Evolutionary conservation across 2,888 invertebrate genomes (phyloP).

Genomic region (Quadriops clusia): DNA sequence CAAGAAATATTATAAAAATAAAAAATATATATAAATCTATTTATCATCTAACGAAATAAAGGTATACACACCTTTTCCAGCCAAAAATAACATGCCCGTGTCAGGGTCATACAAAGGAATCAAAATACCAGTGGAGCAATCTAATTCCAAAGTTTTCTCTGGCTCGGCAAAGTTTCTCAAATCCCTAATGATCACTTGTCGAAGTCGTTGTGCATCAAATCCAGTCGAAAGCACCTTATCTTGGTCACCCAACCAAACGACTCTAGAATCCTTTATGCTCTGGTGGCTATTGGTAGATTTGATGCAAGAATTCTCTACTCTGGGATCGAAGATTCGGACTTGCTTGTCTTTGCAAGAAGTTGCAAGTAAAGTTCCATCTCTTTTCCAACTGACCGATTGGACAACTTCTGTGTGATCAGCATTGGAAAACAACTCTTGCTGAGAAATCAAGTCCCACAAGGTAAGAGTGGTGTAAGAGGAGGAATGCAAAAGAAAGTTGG

Average conservation of each 20-base stretch:
- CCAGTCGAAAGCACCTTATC: conserved; percentile 77
- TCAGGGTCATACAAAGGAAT: conserved; percentile 90
- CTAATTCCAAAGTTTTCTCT: conserved; percentile 67
- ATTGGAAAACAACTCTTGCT: conserved; percentile 68
- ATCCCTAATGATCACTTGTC: conserved; percentile 84
- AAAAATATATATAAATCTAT: background rate
- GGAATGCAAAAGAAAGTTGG: conserved; percentile 79
- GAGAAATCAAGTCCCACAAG: conserved; percentile 75
- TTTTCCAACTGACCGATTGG: conserved; percentile 83
- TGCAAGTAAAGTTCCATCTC: conserved; percentile 68
- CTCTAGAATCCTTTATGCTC: conserved; percentile 82
- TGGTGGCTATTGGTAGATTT: conserved; percentile 67
- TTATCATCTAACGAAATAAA: conserved; percentile 2
- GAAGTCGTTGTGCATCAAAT: conserved; percentile 76
- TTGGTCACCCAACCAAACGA: conserved; percentile 82
- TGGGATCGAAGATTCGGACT: conserved; percentile 75
- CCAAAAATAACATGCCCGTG: conserved; percentile 89
- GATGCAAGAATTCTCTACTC: conserved; percentile 48
- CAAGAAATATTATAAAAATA: too few relatives aligned
- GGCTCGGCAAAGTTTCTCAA: conserved; percentile 65
- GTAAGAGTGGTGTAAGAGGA: conserved; percentile 71
- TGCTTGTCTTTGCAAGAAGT: conserved; percentile 89
- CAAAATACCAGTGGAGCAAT: conserved; percentile 80
- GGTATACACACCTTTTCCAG: conserved; percentile 60
- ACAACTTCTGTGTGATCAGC: conserved; percentile 67